These are phyloP conservation scores for Melipona bicolor DNA, from an alignment of 2,888 invertebrate genomes.

Conservation along the genomic window DNA sequence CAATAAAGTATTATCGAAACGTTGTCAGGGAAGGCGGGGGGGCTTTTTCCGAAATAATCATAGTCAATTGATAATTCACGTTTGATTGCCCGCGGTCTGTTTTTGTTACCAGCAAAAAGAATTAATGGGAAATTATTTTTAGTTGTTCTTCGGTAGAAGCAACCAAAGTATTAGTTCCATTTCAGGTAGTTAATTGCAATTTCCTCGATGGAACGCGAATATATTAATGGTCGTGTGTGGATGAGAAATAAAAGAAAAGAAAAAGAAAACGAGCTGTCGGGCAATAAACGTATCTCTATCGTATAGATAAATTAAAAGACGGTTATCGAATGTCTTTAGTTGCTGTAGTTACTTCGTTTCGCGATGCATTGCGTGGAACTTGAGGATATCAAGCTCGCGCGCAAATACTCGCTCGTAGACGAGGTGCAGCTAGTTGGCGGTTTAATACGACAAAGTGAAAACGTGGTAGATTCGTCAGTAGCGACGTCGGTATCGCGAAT, in stretches of 20 bases:
- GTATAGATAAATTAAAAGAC: not conserved
- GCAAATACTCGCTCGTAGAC: not conserved
- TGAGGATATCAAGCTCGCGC: not conserved
- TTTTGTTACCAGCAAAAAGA: not conserved
- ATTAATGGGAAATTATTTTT: constrained; percentile 5
- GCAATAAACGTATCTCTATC: not conserved
- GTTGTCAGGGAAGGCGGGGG: no score
- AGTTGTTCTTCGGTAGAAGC: not conserved
- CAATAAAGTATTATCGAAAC: not conserved
- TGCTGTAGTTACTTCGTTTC: not conserved
- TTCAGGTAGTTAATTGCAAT: not conserved
- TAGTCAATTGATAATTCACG: not conserved
- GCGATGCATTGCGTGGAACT: not conserved
- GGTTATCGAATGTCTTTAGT: not conserved
- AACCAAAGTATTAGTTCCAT: not conserved
- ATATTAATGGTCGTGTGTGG: not conserved
- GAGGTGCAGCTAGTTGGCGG: constrained; percentile 14
- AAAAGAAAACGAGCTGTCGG: not conserved
- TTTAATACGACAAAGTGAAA: constrained; percentile 17
- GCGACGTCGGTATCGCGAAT: constrained; percentile 11
- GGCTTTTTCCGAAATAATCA: not conserved
- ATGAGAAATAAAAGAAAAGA: no score
- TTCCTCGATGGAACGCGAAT: not conserved
- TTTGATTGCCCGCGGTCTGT: not conserved
- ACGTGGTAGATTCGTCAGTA: not conserved